Conservation (phyloP, 2,888 invertebrate genomes). For the Alloscopus bannaensis region DNA sequence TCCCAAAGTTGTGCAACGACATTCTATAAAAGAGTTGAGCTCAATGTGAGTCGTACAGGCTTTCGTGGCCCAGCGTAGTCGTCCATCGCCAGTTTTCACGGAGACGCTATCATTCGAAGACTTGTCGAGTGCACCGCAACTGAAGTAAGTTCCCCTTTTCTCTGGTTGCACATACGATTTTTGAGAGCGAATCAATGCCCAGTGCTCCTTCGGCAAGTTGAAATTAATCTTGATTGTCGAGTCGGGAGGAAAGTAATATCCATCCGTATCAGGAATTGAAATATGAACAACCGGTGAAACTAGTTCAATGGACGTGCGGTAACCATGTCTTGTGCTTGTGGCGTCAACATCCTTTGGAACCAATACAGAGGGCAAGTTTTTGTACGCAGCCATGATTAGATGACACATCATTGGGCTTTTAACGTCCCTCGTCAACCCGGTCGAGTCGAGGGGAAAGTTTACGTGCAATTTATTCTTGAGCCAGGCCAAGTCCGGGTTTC, state of each 20-base stretch:
- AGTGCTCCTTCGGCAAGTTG: constrained; percentile 53
- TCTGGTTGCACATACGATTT: not conserved
- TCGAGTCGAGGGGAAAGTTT: constrained; percentile 47
- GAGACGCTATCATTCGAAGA: constrained; percentile 14
- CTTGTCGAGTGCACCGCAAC: constrained; percentile 38
- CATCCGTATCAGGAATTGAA: constrained; percentile 20
- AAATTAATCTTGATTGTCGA: constrained; percentile 53
- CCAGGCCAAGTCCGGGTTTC: constrained; percentile 28
- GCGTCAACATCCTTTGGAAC: constrained; percentile 16
- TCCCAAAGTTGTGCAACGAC: constrained; percentile 42
- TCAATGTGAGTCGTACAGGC: constrained; percentile 28
- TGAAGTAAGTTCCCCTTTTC: constrained; percentile 33
- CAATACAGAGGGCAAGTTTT: constrained; percentile 42
- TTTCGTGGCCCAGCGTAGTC: constrained; percentile 35
- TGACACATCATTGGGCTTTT: constrained; percentile 28
- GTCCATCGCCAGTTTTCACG: constrained; percentile 28
- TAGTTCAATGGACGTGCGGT: constrained; percentile 38
- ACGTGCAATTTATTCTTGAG: constrained; percentile 45
- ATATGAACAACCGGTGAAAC: constrained; percentile 53
- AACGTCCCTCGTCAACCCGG: constrained; percentile 12
- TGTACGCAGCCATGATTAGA: constrained; percentile 50
- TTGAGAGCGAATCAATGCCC: constrained; percentile 16
- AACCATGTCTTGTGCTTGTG: not conserved
- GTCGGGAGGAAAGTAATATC: constrained; percentile 20
- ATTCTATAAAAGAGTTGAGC: constrained; percentile 43